Base-by-base conservation (phyloP, 2,888 invertebrate genomes). In the Drosophila vallismaia region DNA sequence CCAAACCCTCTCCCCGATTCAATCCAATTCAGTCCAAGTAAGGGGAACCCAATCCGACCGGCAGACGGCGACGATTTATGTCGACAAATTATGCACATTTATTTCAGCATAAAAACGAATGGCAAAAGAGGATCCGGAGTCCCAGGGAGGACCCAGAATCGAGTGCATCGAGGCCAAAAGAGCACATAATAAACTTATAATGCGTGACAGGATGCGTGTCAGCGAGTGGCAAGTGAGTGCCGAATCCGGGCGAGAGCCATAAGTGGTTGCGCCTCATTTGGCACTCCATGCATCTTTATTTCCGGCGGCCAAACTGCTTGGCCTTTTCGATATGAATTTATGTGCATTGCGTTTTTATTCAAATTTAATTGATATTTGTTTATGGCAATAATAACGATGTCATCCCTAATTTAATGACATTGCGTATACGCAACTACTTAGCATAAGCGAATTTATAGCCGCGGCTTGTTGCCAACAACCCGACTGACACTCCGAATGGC, bases 31-130 rank as follows among this genome's bases (percentile, higher is more conserved):
- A 45, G 53, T 8, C 7, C 40, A 7, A 31, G 58, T 28, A 45
- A 33, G 66, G 59, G 64, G 14, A 46, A 14, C 42, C 42, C 36
- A 45, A 33, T 28, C 12, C 44, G 45, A 19, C 45, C 57, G 49
- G 36, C 40, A 74, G 48, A 59, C 50, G 72, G 53, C 67, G 45
- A 62, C 59, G 68, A 86, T 79, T 80, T 83, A 75, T 72, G 67
- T 53, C 62, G 74, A 80, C 76, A 81, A 84, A 81, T 86, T 70
- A 80, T 84, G 78, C 76, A 77, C 84, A 86, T 80, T 84, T 62
- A 70, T 74, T 70, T 75, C 48, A 51, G 57, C 70, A 72, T 70
- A 84, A 71, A 72, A 54, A 54, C 72, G 38, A 53, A 67, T 31
- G 53, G 53, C 71, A 54, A 71, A 56, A 51, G 46, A 33, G 8